A percentile compares a stretch with the other conserved stretches of the same genome.
Evolutionary conservation across 2,797 vertebrate species (phyloP).

Genomic region (Malurus leucopterus): DNA sequence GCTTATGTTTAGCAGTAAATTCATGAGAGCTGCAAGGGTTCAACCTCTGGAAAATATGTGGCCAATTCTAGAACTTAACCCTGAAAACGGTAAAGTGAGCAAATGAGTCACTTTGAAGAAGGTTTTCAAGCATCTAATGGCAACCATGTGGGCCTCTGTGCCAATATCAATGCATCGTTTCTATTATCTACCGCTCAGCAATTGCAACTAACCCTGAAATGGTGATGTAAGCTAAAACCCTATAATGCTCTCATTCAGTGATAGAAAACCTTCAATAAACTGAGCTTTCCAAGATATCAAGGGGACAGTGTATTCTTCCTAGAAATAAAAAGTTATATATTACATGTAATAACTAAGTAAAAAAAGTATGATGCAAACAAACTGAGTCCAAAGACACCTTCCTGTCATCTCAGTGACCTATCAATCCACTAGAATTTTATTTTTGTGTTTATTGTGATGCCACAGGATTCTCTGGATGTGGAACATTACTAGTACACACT

Average conservation of each 20-base stretch:
- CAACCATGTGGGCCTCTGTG: neutral
- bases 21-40: neutral
- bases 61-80: constrained; percentile 1
- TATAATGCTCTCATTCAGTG: neutral
- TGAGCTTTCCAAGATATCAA: constrained; percentile 15
- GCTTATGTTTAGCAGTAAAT: constrained; percentile 19
- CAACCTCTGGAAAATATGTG: constrained; percentile 3
- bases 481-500: neutral
- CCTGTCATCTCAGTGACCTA: neutral
- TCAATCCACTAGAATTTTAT: neutral
- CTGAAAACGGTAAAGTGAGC: neutral
- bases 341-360: neutral
- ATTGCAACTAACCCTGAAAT: neutral
- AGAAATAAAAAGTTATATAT: neutral
- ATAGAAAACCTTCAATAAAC: constrained; percentile 11
- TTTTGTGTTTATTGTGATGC: neutral
- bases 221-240: neutral
- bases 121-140: constrained; percentile 3
- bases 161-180: neutral
- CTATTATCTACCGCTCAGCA: neutral
- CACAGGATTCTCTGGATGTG: neutral
- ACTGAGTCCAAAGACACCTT: neutral
- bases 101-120: neutral
- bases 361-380: neutral
- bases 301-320: rapidly evolving